These are phyloP conservation scores for Xerus inauris DNA, from an alignment of 2,113 vertebrate genomes.

Conservation along the genomic window DNA sequence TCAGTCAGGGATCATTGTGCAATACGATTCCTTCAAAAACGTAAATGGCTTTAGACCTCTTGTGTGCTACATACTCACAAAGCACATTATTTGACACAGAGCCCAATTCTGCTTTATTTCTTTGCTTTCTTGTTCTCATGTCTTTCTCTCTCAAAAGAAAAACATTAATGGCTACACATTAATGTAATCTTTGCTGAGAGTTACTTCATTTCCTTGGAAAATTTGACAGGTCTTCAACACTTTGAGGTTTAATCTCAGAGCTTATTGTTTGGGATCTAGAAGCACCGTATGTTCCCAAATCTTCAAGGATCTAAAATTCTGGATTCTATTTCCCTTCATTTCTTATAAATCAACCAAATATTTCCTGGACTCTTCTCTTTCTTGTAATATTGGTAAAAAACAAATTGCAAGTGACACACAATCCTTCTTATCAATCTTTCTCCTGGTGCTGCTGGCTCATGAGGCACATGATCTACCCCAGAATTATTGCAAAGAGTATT, in stretches of 20 bases:
- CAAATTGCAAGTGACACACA: not conserved
- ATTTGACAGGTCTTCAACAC: not conserved
- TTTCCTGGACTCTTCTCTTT: not conserved
- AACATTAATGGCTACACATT: not conserved
- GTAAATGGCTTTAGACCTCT: not conserved
- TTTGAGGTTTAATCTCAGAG: not conserved
- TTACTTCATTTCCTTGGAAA: conserved; percentile 7
- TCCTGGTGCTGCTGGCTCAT: not conserved
- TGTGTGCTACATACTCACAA: too few relatives aligned
- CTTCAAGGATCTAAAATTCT: not conserved
- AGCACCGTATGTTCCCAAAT: not conserved
- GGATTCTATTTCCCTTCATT: not conserved
- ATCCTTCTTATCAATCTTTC: not conserved
- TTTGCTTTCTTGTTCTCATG: not conserved
- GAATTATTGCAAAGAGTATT: not conserved
- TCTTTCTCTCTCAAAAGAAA: not conserved
- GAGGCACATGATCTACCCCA: not conserved
- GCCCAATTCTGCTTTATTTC: not conserved
- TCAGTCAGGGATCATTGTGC: not conserved
- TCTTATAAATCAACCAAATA: not conserved
- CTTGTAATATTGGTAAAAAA: not conserved
- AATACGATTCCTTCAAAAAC: not conserved
- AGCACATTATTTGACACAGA: not conserved
- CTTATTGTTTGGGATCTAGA: not conserved
- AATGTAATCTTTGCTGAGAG: not conserved